Percentiles rank a stretch among this genome's conserved stretches.
phyloP scores from a whole-genome alignment of 2,797 vertebrate genomes.

The Semaprochilodus insignis region DNA sequence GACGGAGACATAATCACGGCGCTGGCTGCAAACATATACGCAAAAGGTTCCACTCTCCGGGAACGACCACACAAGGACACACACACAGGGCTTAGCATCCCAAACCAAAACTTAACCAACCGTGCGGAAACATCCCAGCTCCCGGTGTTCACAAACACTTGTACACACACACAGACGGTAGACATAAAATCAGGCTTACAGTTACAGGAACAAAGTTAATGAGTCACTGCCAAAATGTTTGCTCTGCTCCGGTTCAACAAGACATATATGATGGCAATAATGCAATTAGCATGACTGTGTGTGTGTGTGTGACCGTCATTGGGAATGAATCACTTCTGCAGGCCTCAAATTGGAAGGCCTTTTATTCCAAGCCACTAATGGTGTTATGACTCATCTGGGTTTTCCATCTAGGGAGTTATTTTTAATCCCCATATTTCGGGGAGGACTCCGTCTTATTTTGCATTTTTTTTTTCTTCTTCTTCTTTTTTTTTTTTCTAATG shows the following conservation, averaged over 20 bases:
- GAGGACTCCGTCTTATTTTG: conserved; percentile 43
- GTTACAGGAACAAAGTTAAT: conserved; percentile 13
- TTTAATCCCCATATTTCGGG: conserved; percentile 64
- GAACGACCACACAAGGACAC: conserved; percentile 28
- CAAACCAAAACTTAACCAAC: conserved; percentile 14
- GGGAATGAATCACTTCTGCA: conserved; percentile 69
- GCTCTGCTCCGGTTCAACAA: conserved; percentile 40
- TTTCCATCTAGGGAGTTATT: conserved; percentile 68
- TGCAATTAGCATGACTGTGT: conserved; percentile 58
- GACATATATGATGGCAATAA: conserved; percentile 21
- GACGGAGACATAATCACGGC: conserved; percentile 54
- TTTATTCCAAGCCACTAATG: conserved; percentile 58
- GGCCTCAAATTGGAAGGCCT: conserved; percentile 61
- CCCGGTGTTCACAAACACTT: conserved; percentile 54
- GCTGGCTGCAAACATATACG: conserved; percentile 53
- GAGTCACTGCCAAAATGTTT: conserved; percentile 26
- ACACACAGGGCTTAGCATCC: not conserved
- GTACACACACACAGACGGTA: conserved; percentile 31
- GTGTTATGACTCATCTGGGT: conserved; percentile 73
- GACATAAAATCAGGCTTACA: conserved; percentile 5
- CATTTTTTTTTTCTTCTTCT: too few relatives aligned
- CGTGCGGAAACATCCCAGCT: not conserved
- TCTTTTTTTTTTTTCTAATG: conserved; percentile 32
- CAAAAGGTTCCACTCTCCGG: conserved; percentile 37
- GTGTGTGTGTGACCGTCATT: conserved; percentile 55